Conservation (phyloP, 2,888 invertebrate genomes). For the Altica lythri region DNA sequence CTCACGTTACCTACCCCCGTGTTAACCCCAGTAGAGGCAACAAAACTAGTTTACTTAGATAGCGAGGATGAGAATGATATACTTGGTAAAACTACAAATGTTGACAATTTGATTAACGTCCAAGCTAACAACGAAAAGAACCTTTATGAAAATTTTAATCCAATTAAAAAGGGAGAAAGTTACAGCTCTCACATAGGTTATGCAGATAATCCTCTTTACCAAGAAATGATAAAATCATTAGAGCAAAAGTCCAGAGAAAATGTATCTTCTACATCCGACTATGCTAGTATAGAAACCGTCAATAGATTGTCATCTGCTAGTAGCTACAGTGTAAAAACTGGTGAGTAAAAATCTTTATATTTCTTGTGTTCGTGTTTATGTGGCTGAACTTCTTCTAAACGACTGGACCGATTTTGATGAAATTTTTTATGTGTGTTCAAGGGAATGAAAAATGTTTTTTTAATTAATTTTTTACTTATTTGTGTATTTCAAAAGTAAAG, state of each 20-base stretch:
- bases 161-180: constrained; percentile 60
- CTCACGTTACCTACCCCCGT: constrained; percentile 68
- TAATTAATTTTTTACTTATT: too few species aligned
- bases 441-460: too few species aligned
- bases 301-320: constrained; percentile 62
- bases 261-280: constrained; percentile 73
- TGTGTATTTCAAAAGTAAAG: too few species aligned
- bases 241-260: constrained; percentile 63
- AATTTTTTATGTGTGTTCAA: too few species aligned
- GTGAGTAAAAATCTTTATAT: too few species aligned
- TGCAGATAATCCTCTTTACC: constrained; percentile 58
- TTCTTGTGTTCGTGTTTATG: too few species aligned
- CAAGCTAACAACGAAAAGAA: constrained; percentile 37
- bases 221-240: constrained; percentile 62
- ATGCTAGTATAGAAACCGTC: constrained; percentile 74
- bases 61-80: constrained; percentile 63
- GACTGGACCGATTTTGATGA: too few species aligned
- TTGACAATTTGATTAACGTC: constrained; percentile 11
- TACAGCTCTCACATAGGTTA: constrained; percentile 62
- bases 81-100: constrained; percentile 18
- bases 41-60: constrained; percentile 71
- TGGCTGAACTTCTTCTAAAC: too few species aligned
- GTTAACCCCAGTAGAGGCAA: constrained; percentile 69
- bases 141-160: constrained; percentile 62
- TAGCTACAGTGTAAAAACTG: constrained; percentile 57